Evolutionary conservation across 2,113 vertebrate genomes (phyloP), one percentile per base, ranked within the genome.

Genomic region (Neodon shergylaensis): DNA sequence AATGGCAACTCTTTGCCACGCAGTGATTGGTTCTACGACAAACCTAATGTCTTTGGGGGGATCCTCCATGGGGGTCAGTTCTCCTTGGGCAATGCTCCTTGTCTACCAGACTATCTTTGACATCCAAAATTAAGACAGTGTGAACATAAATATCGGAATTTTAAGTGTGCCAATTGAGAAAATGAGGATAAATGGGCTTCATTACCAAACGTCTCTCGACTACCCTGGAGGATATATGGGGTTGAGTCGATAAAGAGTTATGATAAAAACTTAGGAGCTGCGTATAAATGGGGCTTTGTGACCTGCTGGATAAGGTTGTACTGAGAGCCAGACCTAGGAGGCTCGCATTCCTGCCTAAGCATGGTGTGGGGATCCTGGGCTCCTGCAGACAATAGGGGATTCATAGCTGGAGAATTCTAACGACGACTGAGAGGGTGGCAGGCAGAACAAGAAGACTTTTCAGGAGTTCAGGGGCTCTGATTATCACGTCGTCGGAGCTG

Each of bases 381-480:
- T 97, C 95, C 42, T 86, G 92, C 92, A 95, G 97, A 98, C 97
- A 97, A 98, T 98, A 98, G 97, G 90, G 97, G 96, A 98, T 97
- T 98, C 97, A 98, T 97, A 96, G 97, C 91, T 77, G 33, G 78
- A 92, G 97, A 97, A 97, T 97, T 97, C 97, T 97, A 96, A 97
- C 95, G 97, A 97, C 96, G 97, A 97, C 96, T 94, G 97, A 97
- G 96, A 97, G 97, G 95, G 97, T 96, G 94, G 97, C 94, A 96
- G 95, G 54, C 94, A 96, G 97, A 97, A 97, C 97, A 98, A 98
- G 97, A 97, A 96, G 96, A 97, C 97, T 98, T 98, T 97, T 98
- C 96, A 98, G 97, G 96, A 97, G 91, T 63, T 28, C 1, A 88
- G 95, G 90, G 94, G 92, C 97, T 91, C 97, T 95, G 97, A 97